Evolutionary conservation across 2,888 invertebrate species (phyloP), one percentile per base, ranked within the genome.

Genomic region (Drosophila prolongata): DNA sequence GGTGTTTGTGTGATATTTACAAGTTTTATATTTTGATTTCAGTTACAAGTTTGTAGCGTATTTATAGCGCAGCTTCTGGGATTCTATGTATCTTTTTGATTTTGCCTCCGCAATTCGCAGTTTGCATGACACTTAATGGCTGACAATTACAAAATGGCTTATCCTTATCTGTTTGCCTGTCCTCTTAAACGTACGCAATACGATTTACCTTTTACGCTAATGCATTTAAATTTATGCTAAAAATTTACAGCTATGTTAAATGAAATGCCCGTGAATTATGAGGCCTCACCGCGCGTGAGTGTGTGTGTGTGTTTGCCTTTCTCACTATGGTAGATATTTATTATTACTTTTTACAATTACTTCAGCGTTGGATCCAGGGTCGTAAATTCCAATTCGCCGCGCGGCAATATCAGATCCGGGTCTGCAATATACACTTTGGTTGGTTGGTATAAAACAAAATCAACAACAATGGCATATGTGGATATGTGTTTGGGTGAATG

Each of bases 341-440:
- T 83, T 80, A 83, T 80, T 68, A 72, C 75, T 70, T 89, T 90
- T 82, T 87, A 90, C 89, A 90, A 87, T 90, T 89, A 91, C 84
- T 91, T 91, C 73, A 91, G 89, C 87, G 90, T 90, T 59, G 91
- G 90, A 85, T 92, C 92, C 89, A 91, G 88, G 77, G 92, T 91
- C 80, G 92, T 92, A 88, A 92, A 92, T 90, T 92, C 93, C 84
- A 92, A 90, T 87, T 92, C 92, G 80, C 92, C 92, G 72, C 92
- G 92, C 67, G 92, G 92, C 76, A 92, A 89, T 89, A 92, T 92
- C 76, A 92, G 90, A 89, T 92, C 92, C 79, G 92, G 92, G 92
- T 92, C 92, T 92, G 92, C 90, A 92, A 92, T 92, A 90, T 92
- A 92, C 79, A 92, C 92, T 92, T 89, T 82, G 87, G 87, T 90